Conservation (phyloP, 2,888 invertebrate species). For the Molanna angustata region DNA sequence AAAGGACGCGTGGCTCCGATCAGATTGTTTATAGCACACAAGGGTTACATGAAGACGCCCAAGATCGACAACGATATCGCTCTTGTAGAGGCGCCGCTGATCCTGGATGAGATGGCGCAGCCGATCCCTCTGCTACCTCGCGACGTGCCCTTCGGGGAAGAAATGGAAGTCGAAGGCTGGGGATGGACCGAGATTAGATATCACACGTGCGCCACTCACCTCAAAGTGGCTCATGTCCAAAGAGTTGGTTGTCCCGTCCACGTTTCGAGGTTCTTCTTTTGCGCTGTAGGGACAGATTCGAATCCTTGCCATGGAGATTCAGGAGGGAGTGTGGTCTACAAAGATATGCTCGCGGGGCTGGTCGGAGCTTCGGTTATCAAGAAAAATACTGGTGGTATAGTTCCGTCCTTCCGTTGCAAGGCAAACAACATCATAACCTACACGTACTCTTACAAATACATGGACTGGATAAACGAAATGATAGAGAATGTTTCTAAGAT, state of each 20-base stretch:
- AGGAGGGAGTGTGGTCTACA: conserved; percentile 5
- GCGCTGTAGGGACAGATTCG: background rate
- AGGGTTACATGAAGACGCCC: background rate
- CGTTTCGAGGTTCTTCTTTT: background rate
- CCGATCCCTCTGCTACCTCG: conserved; percentile 1
- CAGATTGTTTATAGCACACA: conserved; percentile 3
- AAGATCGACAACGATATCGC: background rate
- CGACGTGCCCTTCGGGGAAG: background rate
- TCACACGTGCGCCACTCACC: background rate
- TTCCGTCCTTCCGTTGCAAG: too few species aligned
- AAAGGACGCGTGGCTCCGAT: conserved; percentile 3
- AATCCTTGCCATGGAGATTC: conserved; percentile 18
- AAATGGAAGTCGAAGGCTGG: background rate
- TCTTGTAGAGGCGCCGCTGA: conserved; percentile 2
- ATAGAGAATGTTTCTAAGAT: too few species aligned
- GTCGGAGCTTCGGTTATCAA: too few species aligned
- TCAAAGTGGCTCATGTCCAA: background rate
- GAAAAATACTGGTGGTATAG: too few species aligned
- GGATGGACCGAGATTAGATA: conserved; percentile 6
- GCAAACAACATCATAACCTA: too few species aligned
- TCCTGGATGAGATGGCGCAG: background rate
- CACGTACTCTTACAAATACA: too few species aligned
- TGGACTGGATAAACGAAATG: too few species aligned
- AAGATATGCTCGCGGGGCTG: conserved; percentile 2
- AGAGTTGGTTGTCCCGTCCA: background rate